Conservation (phyloP, 2,113 vertebrate genomes). For the Coreoperca whiteheadi region DNA sequence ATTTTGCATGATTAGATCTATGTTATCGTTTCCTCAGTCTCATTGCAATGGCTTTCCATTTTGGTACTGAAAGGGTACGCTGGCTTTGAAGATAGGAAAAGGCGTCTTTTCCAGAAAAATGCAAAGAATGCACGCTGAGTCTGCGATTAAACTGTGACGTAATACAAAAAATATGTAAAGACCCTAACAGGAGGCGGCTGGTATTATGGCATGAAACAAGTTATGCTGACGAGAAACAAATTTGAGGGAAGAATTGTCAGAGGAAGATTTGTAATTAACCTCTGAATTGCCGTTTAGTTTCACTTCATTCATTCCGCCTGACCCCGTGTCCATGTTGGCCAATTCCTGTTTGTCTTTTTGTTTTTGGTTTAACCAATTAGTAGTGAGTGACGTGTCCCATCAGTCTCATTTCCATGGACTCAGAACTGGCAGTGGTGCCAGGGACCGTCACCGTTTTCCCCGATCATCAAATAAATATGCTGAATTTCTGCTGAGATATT, state of each 20-base stretch:
- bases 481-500: too few species aligned
- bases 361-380: too few species aligned
- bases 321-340: background rate
- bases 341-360: background rate
- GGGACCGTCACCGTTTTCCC: too few species aligned
- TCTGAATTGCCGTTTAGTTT: too few species aligned
- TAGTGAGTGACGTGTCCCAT: too few species aligned
- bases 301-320: background rate
- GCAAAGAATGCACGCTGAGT: constrained; percentile 29
- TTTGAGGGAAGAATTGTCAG: background rate
- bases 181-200: background rate
- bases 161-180: constrained; percentile 13
- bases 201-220: background rate
- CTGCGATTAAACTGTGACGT: constrained; percentile 28
- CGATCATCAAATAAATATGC: too few species aligned
- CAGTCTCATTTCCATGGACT: too few species aligned
- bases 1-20: constrained; percentile 8
- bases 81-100: constrained; percentile 13
- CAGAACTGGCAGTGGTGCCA: too few species aligned
- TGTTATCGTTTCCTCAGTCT: constrained; percentile 1
- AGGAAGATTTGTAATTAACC: too few species aligned
- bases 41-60: constrained; percentile 16
- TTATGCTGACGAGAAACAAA: background rate
- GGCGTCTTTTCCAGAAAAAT: constrained; percentile 23
- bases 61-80: constrained; percentile 1